Evolutionary conservation across 2,888 invertebrate genomes (phyloP), one percentile per base, ranked within the genome.

Genomic region (Ischnus inquisitorius): DNA sequence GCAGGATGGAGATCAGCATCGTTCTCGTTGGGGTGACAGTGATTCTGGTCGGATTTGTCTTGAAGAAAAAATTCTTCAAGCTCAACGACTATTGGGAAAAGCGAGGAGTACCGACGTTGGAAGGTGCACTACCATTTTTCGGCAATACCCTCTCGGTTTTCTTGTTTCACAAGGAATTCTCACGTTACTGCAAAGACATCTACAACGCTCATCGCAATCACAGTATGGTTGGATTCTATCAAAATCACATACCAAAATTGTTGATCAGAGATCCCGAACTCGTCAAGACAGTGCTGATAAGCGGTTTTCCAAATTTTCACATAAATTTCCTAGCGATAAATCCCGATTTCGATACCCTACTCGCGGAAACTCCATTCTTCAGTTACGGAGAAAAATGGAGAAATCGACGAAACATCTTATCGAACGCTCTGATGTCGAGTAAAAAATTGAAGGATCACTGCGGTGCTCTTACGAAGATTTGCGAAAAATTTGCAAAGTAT

Each of bases 321-420:
- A 68, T 84, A 0, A 92, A 92, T 28, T 69, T 22, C 0, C 0
- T 86, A 0, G 3, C 39, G 0, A 0, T 91, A 0, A 72, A 87
- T 16, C 60, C 85, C 3, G 28, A 88, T 0, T 0, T 82, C 0
- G 92, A 93, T 64, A 89, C 89, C 0, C 62, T 92, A 2, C 0
- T 90, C 0, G 16, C 83, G 0, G 79, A 85, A n/a, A 91, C 92
- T 87, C 92, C 92, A 0, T 92, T 92, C 25, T 88, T 90, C 67
- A 67, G 25, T 1, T 5, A 10, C 0, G 92, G 90, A 1, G 87
- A 89, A 0, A 10, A 14, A 0, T 93, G 92, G 92, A 57, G 88
- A 34, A 74, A 5, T 0, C 64, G 67, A 1, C 75, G 87, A 4
- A 54, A 71, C 51, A 83, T 76, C 25, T 43, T 87, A 8, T 16